These are phyloP conservation scores for Hemicrepidius hirtus DNA, from an alignment of 2,888 invertebrate genomes.

Conservation along the genomic window DNA sequence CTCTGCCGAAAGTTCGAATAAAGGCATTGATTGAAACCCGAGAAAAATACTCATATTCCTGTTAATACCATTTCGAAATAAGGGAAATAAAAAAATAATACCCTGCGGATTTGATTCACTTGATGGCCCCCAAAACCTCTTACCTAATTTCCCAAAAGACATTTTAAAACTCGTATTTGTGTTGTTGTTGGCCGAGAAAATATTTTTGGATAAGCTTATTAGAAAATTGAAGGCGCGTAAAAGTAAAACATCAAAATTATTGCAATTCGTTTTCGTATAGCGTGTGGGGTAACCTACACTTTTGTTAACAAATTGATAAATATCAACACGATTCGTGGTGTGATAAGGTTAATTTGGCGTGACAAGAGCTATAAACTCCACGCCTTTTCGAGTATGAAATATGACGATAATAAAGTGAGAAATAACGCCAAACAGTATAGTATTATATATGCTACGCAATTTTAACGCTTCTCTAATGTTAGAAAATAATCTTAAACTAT, in stretches of 20 bases:
- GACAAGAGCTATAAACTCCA: slow-evolving; percentile 23
- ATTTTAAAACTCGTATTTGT: background rate
- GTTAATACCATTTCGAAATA: background rate
- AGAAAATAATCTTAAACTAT: background rate
- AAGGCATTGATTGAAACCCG: slow-evolving; percentile 13
- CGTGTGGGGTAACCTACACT: background rate
- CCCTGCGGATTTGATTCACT: background rate
- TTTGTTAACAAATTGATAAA: slow-evolving; percentile 28
- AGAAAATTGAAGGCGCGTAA: background rate
- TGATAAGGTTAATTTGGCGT: slow-evolving; percentile 24
- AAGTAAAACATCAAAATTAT: slow-evolving; percentile 1
- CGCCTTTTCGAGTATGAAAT: slow-evolving; percentile 21
- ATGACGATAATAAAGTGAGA: slow-evolving; percentile 1
- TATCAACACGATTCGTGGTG: slow-evolving; percentile 14
- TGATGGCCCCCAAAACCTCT: background rate
- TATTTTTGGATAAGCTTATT: background rate
- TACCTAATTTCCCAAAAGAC: slow-evolving; percentile 12
- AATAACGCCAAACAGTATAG: slow-evolving; percentile 11
- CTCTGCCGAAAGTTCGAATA: background rate
- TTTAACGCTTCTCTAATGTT: background rate
- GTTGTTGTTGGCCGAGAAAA: background rate
- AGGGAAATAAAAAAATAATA: slow-evolving; percentile 19
- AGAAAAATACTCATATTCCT: slow-evolving; percentile 15
- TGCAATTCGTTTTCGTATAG: slow-evolving; percentile 6
- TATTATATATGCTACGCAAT: background rate